These are phyloP conservation scores for Lycia hirtaria DNA, from an alignment of 2,888 invertebrate genomes.

Conservation along the genomic window DNA sequence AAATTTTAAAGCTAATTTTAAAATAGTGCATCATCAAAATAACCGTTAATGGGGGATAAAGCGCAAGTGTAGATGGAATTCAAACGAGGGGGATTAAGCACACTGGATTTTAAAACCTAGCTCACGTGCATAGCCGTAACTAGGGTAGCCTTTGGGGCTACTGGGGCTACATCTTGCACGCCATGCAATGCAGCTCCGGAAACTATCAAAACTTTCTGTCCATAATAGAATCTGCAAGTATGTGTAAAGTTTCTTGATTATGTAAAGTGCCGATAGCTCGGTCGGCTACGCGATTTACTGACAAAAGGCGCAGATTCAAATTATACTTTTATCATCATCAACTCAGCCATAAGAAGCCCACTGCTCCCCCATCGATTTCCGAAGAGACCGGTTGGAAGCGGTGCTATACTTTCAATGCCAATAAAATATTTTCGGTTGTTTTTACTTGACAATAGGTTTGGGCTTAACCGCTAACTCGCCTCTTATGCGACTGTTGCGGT, in stretches of 20 bases:
- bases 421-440: no score
- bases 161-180: neutral
- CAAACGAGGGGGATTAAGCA: constrained; percentile 24
- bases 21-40: constrained; percentile 26
- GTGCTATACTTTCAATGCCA: no score
- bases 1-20: constrained; percentile 16
- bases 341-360: neutral
- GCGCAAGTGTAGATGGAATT: constrained; percentile 28
- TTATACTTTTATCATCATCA: neutral
- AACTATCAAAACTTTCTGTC: no score
- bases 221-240: no score
- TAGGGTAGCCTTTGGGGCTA: constrained; percentile 4
- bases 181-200: neutral
- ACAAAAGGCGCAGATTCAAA: neutral
- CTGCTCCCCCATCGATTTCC: no score
- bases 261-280: no score
- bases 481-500: no score
- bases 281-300: no score
- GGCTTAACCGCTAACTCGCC: no score
- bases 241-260: no score
- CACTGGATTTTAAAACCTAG: constrained; percentile 30
- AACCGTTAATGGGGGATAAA: constrained; percentile 31
- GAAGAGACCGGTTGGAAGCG: no score
- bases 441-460: no score
- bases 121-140: constrained; percentile 27